Evolutionary conservation across 2,888 invertebrate species (phyloP), one percentile per base, ranked within the genome.

Genomic region (Lochmaea capreae): DNA sequence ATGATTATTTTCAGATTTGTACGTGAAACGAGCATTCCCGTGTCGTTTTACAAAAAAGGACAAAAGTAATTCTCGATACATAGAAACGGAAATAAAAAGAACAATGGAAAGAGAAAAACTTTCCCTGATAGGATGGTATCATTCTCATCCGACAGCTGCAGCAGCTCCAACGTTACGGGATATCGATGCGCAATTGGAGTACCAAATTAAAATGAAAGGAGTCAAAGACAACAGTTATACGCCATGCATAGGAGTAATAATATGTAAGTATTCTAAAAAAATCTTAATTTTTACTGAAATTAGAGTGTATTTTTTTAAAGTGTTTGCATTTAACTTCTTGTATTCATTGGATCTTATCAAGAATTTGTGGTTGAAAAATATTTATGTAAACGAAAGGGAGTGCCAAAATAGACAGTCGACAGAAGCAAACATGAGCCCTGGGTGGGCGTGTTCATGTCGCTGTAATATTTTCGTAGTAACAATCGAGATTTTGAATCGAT

Each of bases 151-250:
- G 0, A 92, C 93, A 69, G 93, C 94, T 79, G 93, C 95, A 71
- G 94, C 97, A 1, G 94, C 96, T 82, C 98, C 96, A 76, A 97
- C 94, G 82, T 90, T 92, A 73, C 89, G 95, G 69, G 98, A 98
- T 85, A 94, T 97, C 72, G 97, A 97, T 85, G 93, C 95, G 73
- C 98, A 98, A 87, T 88, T 98, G 78, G 97, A 97, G 83, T 97
- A 97, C 88, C 97, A 98, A 88, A 95, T 98, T 72, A 94, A 94
- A 85, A 95, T 98, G 95, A 95, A 97, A 82, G 97, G 97, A 3
- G 92, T 93, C 3, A 94, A 93, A 43, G 97, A 97, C 88, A 93
- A 95, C 77, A 95, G 94, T n/a, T 98, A 97, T 84, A 93, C 94
- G 54, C 98, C 98, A 5, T 97, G 97, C 84, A 91, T 98, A 81